phyloP scores from a whole-genome alignment of 2,113 vertebrate genomes.

The Piprites chloris region DNA sequence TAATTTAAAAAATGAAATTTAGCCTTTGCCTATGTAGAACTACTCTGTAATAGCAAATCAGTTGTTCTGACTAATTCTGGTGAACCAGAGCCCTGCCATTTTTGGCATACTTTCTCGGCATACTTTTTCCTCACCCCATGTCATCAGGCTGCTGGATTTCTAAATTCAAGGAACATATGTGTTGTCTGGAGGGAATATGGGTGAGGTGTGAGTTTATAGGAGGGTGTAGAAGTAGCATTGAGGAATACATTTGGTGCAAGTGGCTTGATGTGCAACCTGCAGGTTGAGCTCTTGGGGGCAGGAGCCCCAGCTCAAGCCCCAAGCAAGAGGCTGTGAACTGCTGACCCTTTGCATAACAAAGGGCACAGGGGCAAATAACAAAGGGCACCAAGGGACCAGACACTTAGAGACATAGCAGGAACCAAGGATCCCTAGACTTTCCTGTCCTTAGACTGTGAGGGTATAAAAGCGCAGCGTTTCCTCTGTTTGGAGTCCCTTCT shows the following conservation, averaged over 20 bases:
- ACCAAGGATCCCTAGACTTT: neutral
- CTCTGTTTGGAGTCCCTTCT: neutral
- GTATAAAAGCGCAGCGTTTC: neutral
- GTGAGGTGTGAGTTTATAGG: neutral
- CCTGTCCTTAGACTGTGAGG: neutral
- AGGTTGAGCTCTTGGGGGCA: neutral
- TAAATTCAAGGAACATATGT: neutral
- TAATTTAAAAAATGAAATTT: neutral
- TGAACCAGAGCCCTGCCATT: neutral
- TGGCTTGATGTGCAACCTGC: no score
- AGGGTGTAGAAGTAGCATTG: neutral
- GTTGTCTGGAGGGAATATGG: neutral
- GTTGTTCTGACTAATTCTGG: neutral
- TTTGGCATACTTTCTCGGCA: neutral
- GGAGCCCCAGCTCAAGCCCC: neutral
- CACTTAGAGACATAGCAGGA: neutral
- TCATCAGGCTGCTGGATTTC: neutral
- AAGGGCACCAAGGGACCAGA: neutral
- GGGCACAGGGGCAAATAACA: accelerated
- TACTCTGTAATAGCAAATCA: neutral
- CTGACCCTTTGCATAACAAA: neutral
- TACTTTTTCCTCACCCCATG: accelerated
- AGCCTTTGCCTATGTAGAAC: neutral
- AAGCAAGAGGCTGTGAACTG: neutral
- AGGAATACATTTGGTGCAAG: neutral